Conservation (phyloP, 2,888 invertebrate species). For the Sarcophaga subvicina region DNA sequence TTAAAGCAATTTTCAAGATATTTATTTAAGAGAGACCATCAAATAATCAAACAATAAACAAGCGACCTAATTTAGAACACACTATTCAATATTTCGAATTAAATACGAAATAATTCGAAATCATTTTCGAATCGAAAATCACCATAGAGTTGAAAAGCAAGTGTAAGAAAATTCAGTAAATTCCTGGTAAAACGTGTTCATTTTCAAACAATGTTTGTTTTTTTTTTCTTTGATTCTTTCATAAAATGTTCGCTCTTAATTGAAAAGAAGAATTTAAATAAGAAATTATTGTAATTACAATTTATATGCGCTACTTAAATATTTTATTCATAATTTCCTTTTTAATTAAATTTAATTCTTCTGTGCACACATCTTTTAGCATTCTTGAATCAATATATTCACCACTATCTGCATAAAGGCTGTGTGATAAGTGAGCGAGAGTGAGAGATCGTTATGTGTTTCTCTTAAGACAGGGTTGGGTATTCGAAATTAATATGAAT, state of each 20-base stretch:
- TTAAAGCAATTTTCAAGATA: constrained; percentile 27
- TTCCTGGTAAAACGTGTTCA: neutral
- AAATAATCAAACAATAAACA: neutral
- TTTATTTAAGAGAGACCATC: neutral
- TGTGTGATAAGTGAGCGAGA: neutral
- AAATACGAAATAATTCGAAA: neutral
- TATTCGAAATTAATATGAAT: neutral
- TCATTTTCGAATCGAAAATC: neutral
- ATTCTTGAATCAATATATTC: constrained; percentile 17
- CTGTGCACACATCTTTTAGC: neutral
- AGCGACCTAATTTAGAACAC: neutral
- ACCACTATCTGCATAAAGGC: neutral
- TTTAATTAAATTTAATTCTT: constrained; percentile 55
- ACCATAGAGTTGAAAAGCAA: constrained; percentile 10
- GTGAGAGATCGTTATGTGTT: neutral
- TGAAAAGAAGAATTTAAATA: constrained; percentile 48
- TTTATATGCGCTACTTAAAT: constrained; percentile 47
- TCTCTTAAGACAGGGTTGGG: constrained; percentile 35
- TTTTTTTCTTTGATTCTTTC: constrained; percentile 4
- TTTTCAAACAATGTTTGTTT: neutral
- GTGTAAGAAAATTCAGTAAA: neutral
- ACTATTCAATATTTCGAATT: constrained; percentile 39
- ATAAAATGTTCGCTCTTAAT: constrained; percentile 24
- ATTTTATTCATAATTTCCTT: constrained; percentile 55
- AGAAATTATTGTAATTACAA: constrained; percentile 50